phyloP scores from a whole-genome alignment of 2,113 vertebrate genomes.

The Carassius auratus region DNA sequence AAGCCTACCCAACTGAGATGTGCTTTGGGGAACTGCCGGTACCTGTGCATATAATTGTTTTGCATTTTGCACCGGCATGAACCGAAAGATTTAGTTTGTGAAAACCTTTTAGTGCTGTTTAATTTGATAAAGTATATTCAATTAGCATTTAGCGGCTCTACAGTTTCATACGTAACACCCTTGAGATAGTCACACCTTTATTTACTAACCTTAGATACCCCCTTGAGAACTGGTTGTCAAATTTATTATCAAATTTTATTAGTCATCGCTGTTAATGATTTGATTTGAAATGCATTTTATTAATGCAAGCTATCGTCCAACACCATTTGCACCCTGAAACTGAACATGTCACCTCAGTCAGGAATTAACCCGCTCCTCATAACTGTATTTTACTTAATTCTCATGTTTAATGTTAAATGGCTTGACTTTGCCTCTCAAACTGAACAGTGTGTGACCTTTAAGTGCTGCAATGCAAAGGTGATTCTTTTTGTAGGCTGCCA shows the following conservation, averaged over 20 bases:
- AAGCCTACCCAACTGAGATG: not conserved
- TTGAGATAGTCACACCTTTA: not conserved
- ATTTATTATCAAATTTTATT: not conserved
- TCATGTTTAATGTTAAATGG: not conserved
- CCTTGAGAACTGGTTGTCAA: too few species aligned
- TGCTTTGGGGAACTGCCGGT: not conserved
- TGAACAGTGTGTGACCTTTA: constrained; percentile 52
- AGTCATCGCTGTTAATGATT: not conserved
- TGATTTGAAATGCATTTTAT: not conserved
- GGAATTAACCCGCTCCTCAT: not conserved
- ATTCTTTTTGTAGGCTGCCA: constrained; percentile 51
- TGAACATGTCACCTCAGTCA: not conserved
- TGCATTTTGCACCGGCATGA: not conserved
- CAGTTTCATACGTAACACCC: not conserved
- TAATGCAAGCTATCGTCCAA: not conserved
- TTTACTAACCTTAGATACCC: not conserved
- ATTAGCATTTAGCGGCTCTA: not conserved
- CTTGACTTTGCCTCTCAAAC: constrained; percentile 5
- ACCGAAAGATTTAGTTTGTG: not conserved
- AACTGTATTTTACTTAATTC: not conserved
- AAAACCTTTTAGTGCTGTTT: not conserved
- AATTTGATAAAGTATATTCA: not conserved
- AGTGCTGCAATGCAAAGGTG: constrained; percentile 54
- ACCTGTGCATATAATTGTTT: not conserved
- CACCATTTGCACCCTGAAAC: not conserved